These are phyloP conservation scores for Quadroppia sp. DNA, from an alignment of 2,888 invertebrate genomes.

Conservation along the genomic window DNA sequence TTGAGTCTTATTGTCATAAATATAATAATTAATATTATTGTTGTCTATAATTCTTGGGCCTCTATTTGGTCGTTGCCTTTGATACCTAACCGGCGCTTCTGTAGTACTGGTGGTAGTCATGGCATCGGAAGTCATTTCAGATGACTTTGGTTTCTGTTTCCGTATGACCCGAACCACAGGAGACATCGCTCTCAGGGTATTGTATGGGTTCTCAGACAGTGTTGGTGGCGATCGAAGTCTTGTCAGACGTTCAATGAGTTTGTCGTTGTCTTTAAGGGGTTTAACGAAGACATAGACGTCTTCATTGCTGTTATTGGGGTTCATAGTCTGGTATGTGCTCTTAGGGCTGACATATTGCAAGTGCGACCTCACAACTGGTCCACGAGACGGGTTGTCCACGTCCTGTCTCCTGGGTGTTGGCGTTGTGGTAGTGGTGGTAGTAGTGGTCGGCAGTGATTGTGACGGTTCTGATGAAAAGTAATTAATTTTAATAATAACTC, in stretches of 20 bases:
- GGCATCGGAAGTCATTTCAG: background rate
- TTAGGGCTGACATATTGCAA: background rate
- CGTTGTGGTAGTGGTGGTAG: conserved; percentile 11
- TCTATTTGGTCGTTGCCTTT: background rate
- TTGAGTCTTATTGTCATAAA: background rate
- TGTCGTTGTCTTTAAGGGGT: conserved; percentile 28
- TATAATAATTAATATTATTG: background rate
- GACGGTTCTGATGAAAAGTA: background rate
- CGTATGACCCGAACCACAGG: background rate
- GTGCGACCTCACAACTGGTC: background rate
- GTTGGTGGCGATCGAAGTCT: background rate
- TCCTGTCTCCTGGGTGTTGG: background rate
- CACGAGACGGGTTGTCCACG: background rate
- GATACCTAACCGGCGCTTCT: background rate
- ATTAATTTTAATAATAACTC: background rate
- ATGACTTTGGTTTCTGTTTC: conserved; percentile 2
- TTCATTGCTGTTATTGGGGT: background rate
- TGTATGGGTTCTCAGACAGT: background rate
- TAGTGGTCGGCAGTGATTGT: background rate
- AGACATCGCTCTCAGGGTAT: background rate
- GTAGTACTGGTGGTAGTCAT: background rate
- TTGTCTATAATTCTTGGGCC: conserved; percentile 10
- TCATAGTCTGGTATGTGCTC: background rate
- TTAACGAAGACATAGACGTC: conserved; percentile 27
- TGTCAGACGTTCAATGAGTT: conserved; percentile 6